These are phyloP conservation scores for Ictalurus punctatus DNA, from an alignment of 2,113 vertebrate species.

Conservation along the genomic window DNA sequence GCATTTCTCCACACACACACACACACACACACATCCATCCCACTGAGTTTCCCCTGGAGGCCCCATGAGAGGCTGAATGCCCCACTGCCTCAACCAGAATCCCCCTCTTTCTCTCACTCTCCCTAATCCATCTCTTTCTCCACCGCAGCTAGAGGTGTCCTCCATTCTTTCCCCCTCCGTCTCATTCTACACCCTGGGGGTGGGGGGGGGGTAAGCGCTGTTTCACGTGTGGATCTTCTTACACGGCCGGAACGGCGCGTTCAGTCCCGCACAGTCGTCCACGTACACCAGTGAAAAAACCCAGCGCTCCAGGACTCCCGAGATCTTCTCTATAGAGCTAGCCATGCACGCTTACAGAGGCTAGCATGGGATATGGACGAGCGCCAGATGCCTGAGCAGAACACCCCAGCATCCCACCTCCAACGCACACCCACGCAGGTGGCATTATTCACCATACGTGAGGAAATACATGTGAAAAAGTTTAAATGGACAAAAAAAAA, in stretches of 20 bases:
- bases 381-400: neutral
- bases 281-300: neutral
- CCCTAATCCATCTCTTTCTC: conserved; percentile 13
- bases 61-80: conserved; percentile 21
- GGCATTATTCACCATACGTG: neutral
- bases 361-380: neutral
- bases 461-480: neutral
- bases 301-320: neutral
- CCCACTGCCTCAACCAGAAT: neutral
- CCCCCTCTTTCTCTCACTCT: neutral
- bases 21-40: neutral
- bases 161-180: neutral
- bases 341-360: neutral
- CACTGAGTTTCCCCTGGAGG: conserved; percentile 1
- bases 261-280: neutral
- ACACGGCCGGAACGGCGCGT: neutral
- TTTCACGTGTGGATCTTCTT: conserved; percentile 23
- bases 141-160: neutral
- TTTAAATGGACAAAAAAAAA: neutral
- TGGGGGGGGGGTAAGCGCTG: neutral
- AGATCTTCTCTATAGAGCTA: neutral
- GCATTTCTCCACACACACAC: neutral
- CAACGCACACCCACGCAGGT: neutral
- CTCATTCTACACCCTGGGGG: neutral
- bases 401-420: neutral